Base-by-base conservation (phyloP, 1,140 invertebrate genomes). In the Leptinotarsa texana region DNA sequence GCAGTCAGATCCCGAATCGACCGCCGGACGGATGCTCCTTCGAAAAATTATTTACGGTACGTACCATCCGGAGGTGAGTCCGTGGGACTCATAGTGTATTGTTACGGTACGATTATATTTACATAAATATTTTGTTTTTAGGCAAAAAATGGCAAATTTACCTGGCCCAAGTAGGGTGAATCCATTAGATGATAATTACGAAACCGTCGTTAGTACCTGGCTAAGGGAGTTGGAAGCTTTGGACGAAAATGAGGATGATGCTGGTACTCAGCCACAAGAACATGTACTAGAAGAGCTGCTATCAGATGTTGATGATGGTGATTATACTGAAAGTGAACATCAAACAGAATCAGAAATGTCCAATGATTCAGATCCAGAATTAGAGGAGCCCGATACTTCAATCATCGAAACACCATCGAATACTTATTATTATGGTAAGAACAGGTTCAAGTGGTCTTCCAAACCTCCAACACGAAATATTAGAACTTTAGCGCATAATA, bases 381-480 rank as follows among this genome's bases (percentile, higher is more conserved):
- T 33, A 33, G 27, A 33, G 27, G 27, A 33, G 27, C 27, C 27
- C 27, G 27, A 33, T 33, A 33, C 27, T 33, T 33, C 27, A 33
- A 33, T 33, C 27, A 33, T 33, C 27, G 27, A 33, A 33, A 33
- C 27, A 33, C 27, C 27, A 33, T 33, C 27, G 27, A 33, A 33
- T 33, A 33, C 27, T 33, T 66, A 66, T 27, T 66, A 66, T 27
- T 66, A 18, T 66, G 63, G 63, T 21, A 66, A 27, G 24, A 66
- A 66, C 22, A 66, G 63, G 24, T 66, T 66, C 24, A 66, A 66
- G 24, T 66, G n/a, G 63, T 66, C 63, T 24, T 33, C 27, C 27
- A 33, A 33, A 33, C 27, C 27, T 33, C 27, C 27, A 33, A 33
- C 27, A 33, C 17, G 57, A 62, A 62, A 62, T 62, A 21, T 62